These are phyloP conservation scores for Axinella damicornis DNA, from an alignment of 37 sponge, comb jelly and placozoan species.

Conservation along the genomic window DNA sequence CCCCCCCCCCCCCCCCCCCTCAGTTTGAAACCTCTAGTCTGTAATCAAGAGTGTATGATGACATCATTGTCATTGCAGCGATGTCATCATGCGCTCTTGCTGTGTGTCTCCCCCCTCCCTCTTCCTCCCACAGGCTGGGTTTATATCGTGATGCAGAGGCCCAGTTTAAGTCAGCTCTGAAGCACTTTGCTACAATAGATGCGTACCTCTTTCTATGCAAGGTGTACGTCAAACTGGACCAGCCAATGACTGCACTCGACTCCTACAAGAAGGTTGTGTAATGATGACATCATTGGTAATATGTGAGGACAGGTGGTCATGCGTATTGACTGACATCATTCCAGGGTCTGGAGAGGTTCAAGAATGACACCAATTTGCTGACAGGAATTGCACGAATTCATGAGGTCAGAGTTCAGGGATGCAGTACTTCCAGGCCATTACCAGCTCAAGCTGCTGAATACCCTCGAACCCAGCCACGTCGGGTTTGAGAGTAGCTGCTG, in stretches of 20 bases:
- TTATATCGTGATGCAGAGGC: constrained; percentile 95
- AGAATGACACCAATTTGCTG: constrained; percentile 79
- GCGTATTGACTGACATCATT: too few relatives aligned
- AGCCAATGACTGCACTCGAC: constrained; percentile 94
- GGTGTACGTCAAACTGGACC: constrained; percentile 93
- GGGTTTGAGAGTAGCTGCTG: too few relatives aligned
- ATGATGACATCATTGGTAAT: background rate
- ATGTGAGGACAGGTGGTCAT: too few relatives aligned
- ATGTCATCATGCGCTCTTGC: too few relatives aligned
- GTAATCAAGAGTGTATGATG: too few relatives aligned
- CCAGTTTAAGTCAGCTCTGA: constrained; percentile 92
- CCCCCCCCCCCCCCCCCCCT: too few relatives aligned
- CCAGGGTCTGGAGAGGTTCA: constrained; percentile 90
- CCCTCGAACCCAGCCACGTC: too few relatives aligned
- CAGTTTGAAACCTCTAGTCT: too few relatives aligned
- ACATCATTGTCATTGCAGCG: too few relatives aligned
- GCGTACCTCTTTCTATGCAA: constrained; percentile 91
- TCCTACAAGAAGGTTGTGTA: constrained; percentile 77
- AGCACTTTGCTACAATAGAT: constrained; percentile 85
- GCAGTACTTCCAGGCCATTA: background rate
- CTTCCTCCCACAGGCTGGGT: constrained; percentile 70
- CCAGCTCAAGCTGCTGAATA: too few relatives aligned
- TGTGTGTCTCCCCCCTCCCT: background rate
- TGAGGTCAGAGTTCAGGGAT: constrained; percentile 62
- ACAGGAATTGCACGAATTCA: constrained; percentile 90